phyloP scores from a whole-genome alignment of 2,797 vertebrate species.

The Uromys caudimaculatus region DNA sequence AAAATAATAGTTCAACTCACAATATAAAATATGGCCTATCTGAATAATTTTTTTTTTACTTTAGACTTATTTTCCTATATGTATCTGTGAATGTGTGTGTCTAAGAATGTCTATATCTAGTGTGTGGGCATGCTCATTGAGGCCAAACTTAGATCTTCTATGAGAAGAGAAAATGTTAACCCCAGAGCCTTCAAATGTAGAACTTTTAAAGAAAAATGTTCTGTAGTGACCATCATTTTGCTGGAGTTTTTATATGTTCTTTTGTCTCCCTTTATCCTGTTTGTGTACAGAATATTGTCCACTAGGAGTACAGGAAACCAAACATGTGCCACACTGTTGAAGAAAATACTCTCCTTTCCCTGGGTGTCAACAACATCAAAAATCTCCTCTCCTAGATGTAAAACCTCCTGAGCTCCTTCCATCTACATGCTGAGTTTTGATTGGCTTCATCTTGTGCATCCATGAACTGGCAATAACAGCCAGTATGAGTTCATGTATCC shows the following conservation, averaged over 20 bases:
- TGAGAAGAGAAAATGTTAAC: background rate
- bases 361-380: background rate
- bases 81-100: background rate
- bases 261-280: background rate
- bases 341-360: background rate
- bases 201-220: conserved; percentile 41
- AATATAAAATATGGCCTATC: background rate
- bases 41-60: background rate
- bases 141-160: background rate
- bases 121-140: background rate
- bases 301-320: background rate
- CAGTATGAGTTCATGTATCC: background rate
- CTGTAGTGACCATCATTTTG: background rate
- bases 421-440: background rate
- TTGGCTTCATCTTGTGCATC: background rate
- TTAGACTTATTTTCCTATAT: background rate
- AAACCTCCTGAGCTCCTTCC: background rate
- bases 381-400: background rate
- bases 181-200: background rate
- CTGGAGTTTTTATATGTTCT: background rate
- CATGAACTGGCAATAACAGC: background rate
- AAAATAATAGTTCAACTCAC: conserved; percentile 48
- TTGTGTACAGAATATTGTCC: background rate
- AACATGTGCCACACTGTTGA: background rate
- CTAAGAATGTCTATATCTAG: background rate